These are phyloP conservation scores for Argyrosomus regius DNA, from an alignment of 2,797 vertebrate species.

Conservation along the genomic window DNA sequence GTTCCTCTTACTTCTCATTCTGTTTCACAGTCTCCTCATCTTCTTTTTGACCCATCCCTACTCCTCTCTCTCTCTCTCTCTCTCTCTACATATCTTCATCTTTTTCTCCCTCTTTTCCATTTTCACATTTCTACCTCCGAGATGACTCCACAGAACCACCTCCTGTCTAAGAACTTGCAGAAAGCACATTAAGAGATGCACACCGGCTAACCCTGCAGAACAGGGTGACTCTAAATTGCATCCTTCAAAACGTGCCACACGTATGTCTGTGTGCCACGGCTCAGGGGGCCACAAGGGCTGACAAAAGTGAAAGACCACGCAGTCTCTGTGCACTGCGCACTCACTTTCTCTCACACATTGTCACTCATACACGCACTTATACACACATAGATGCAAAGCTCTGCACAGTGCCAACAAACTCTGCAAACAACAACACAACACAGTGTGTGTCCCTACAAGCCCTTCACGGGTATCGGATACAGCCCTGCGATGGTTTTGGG, in stretches of 20 bases:
- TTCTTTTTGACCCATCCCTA: slow-evolving; percentile 29
- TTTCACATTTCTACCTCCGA: slow-evolving; percentile 36
- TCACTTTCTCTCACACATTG: slow-evolving; percentile 14
- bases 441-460: slow-evolving; percentile 57
- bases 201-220: slow-evolving; percentile 57
- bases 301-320: slow-evolving; percentile 39
- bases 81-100: slow-evolving; percentile 41
- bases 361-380: slow-evolving; percentile 17
- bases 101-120: slow-evolving; percentile 41
- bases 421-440: slow-evolving; percentile 55
- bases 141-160: slow-evolving; percentile 46
- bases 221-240: slow-evolving; percentile 55
- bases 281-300: slow-evolving; percentile 49
- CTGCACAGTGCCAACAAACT: slow-evolving; percentile 50
- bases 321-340: slow-evolving; percentile 13
- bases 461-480: slow-evolving; percentile 46
- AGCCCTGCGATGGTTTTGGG: slow-evolving; percentile 46
- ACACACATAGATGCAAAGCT: slow-evolving; percentile 44
- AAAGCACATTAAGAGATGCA: slow-evolving; percentile 64
- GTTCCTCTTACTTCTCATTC: slow-evolving; percentile 49
- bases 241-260: slow-evolving; percentile 35
- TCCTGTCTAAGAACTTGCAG: slow-evolving; percentile 54
- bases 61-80: slow-evolving; percentile 8
- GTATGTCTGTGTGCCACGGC: slow-evolving; percentile 45
- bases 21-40: slow-evolving; percentile 31